phyloP scores from a whole-genome alignment of 2,888 invertebrate genomes.

The Hirtodrosophila alboralis region DNA sequence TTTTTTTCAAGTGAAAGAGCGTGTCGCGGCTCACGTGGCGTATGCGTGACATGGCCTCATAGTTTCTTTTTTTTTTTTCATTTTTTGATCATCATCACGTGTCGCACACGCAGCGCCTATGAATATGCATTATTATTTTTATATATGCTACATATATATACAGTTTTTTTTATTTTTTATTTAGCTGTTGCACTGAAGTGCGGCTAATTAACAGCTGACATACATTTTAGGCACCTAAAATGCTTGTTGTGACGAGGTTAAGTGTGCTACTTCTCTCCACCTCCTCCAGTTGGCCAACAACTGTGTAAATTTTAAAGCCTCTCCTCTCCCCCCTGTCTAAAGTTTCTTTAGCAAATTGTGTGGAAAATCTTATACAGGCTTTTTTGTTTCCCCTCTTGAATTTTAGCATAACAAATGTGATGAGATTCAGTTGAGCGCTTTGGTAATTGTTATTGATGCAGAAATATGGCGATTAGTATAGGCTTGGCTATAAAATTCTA shows the following conservation, averaged over 20 bases:
- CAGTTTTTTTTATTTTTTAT: conserved; percentile 8
- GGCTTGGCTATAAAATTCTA: conserved; percentile 25
- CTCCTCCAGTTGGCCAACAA: conserved; percentile 5
- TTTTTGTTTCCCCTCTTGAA: conserved; percentile 4
- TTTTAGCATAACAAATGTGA: conserved; percentile 58
- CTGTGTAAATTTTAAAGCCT: conserved; percentile 22
- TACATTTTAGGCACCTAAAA: conserved; percentile 54
- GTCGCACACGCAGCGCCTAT: conserved; percentile 38
- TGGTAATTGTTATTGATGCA: conserved; percentile 70
- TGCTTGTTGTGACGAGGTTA: conserved; percentile 38
- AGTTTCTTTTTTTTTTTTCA: conserved; percentile 18
- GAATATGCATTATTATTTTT: conserved; percentile 67
- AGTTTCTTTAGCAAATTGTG: conserved; percentile 58
- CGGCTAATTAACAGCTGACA: conserved; percentile 68
- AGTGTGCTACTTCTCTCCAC: conserved; percentile 28
- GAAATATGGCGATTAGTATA: conserved; percentile 68
- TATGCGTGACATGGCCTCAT: conserved; percentile 63
- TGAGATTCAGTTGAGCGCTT: conserved; percentile 28
- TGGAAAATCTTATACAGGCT: conserved; percentile 42
- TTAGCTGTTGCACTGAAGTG: conserved; percentile 39
- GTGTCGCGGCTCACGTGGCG: conserved; percentile 54
- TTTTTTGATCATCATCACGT: conserved; percentile 25
- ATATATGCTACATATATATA: too few species aligned
- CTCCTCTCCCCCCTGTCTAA: conserved; percentile 37
- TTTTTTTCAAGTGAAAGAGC: conserved; percentile 45